Evolutionary conservation across 2,888 invertebrate genomes (phyloP).

Genomic region (Protophormia terraenovae): DNA sequence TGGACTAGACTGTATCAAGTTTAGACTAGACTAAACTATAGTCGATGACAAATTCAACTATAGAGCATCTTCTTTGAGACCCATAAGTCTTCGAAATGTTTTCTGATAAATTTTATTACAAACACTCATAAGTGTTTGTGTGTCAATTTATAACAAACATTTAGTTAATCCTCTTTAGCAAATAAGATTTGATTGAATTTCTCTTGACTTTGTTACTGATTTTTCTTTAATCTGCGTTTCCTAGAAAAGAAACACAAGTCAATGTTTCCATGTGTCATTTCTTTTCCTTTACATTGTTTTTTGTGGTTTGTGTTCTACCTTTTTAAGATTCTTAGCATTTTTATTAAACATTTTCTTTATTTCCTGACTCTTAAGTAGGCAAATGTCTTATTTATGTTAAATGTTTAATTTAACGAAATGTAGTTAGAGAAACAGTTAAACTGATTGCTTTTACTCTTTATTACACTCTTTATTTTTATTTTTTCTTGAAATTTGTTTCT

Average conservation of each 20-base stretch:
- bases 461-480: no score
- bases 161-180: slow-evolving; percentile 38
- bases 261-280: background rate
- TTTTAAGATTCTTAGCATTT: background rate
- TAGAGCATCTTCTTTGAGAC: no score
- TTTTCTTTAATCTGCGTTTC: slow-evolving; percentile 25
- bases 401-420: background rate
- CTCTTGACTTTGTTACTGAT: slow-evolving; percentile 11
- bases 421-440: background rate
- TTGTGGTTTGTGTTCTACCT: background rate
- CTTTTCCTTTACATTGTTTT: background rate
- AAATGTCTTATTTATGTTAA: background rate
- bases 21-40: no score
- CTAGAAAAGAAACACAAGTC: background rate
- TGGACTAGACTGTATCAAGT: no score
- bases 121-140: background rate
- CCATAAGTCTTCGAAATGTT: no score
- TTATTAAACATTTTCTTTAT: background rate
- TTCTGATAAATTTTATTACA: no score
- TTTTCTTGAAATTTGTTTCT: background rate
- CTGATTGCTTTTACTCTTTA: background rate
- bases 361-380: background rate
- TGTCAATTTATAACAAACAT: background rate
- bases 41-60: no score
- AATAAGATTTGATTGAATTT: slow-evolving; percentile 45